Percentiles rank a stretch among this genome's conserved stretches.
phyloP scores from a whole-genome alignment of 2,113 vertebrate genomes.

The Pholis gunnellus region DNA sequence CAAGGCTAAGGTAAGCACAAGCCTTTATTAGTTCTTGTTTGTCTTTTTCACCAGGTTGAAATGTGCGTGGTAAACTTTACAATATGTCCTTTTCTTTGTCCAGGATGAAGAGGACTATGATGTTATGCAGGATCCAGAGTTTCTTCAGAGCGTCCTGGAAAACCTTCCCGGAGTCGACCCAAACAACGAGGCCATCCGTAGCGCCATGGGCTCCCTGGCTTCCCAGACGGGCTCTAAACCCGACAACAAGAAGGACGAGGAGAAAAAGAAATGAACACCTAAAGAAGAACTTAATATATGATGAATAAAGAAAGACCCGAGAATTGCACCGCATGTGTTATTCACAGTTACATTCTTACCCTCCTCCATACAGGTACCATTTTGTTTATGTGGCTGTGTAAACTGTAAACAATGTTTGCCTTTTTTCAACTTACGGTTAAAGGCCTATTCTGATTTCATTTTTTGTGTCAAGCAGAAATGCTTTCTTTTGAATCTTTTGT shows the following conservation, averaged over 20 bases:
- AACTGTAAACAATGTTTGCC: conserved; percentile 36
- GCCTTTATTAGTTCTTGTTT: background rate
- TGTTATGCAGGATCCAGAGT: conserved; percentile 98
- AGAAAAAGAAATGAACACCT: conserved; percentile 85
- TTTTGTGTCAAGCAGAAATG: conserved; percentile 46
- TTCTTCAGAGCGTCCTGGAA: conserved; percentile 97
- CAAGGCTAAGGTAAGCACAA: conserved; percentile 65
- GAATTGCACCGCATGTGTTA: conserved; percentile 52
- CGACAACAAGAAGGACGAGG: conserved; percentile 90
- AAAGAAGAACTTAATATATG: conserved; percentile 20
- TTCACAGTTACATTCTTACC: conserved; percentile 27
- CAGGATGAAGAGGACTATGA: conserved; percentile 98
- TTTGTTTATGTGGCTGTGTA: conserved; percentile 35
- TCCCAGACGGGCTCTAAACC: conserved; percentile 85
- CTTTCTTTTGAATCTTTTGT: conserved; percentile 58
- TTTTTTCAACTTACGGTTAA: conserved; percentile 27
- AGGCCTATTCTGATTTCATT: conserved; percentile 74
- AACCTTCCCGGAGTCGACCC: conserved; percentile 96
- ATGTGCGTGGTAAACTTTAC: conserved; percentile 63
- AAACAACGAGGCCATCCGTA: conserved; percentile 98
- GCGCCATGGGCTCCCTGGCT: conserved; percentile 95
- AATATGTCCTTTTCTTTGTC: background rate
- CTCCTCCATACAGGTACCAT: conserved; percentile 1
- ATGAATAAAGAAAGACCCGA: conserved; percentile 41
- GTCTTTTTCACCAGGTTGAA: conserved; percentile 47